These are phyloP conservation scores for Metallyticus violacea DNA, from an alignment of 2,888 invertebrate genomes.

Conservation along the genomic window DNA sequence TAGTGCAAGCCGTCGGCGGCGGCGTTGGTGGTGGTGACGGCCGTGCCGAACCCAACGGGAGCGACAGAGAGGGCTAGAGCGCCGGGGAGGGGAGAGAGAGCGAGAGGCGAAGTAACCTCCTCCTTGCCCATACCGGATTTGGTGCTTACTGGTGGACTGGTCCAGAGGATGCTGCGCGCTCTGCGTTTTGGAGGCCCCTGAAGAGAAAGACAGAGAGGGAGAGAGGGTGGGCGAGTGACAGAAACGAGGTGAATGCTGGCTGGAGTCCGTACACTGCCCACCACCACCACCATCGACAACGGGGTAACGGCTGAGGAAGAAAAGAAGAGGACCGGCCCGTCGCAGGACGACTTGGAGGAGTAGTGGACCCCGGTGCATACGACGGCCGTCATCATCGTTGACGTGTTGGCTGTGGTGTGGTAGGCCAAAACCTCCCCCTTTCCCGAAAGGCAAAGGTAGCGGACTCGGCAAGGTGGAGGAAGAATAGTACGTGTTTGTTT, in stretches of 20 bases:
- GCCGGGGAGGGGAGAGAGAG: background rate
- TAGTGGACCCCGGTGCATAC: background rate
- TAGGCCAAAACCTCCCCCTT: background rate
- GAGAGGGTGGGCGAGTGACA: background rate
- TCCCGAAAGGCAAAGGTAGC: background rate
- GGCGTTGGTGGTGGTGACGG: background rate
- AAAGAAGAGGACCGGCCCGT: background rate
- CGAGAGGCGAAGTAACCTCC: background rate
- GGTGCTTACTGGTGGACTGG: background rate
- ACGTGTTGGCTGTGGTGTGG: background rate
- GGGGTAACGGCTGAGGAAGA: background rate
- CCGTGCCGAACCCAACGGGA: background rate
- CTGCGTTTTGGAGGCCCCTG: constrained; percentile 6
- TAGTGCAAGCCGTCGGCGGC: background rate
- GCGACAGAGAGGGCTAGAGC: constrained; percentile 14
- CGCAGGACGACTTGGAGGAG: background rate
- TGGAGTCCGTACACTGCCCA: background rate
- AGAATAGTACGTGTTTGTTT: background rate
- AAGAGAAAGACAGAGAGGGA: background rate
- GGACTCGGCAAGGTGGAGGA: background rate
- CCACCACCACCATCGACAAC: background rate
- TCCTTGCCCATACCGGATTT: constrained; percentile 13
- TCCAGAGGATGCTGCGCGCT: background rate
- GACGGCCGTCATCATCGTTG: background rate
- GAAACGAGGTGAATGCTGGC: background rate